Conservation (phyloP, 2,888 invertebrate species). For the Drosophila imparisetae region DNA sequence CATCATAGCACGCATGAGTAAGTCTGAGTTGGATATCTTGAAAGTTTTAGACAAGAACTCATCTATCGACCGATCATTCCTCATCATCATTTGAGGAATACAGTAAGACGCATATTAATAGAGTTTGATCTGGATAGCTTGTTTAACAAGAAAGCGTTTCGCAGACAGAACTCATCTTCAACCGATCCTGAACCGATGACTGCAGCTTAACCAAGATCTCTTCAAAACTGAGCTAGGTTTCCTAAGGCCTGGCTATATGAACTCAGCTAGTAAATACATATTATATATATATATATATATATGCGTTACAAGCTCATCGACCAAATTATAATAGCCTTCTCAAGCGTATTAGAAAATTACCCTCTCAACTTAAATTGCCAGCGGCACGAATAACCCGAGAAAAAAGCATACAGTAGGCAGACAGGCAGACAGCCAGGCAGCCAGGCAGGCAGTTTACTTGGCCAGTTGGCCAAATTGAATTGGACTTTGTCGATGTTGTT, state of each 20-base stretch:
- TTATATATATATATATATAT: background rate
- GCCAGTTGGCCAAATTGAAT: slow-evolving; percentile 38
- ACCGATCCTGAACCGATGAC: too few species aligned
- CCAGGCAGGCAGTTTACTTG: background rate
- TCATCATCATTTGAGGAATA: too few species aligned
- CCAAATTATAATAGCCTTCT: background rate
- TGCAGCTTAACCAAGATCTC: background rate
- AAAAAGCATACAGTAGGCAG: slow-evolving; percentile 6
- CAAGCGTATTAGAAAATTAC: slow-evolving; percentile 4
- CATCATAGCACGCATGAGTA: background rate
- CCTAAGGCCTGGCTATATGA: background rate
- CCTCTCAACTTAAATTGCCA: slow-evolving; percentile 37
- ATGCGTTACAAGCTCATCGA: background rate
- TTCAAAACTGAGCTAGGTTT: background rate
- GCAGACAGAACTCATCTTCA: background rate
- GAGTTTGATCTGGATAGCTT: background rate
- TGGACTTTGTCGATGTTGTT: slow-evolving; percentile 23
- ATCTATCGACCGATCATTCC: background rate
- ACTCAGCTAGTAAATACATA: background rate
- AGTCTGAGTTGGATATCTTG: background rate
- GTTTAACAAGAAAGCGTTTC: background rate
- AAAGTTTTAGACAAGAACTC: accelerated
- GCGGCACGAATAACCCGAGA: slow-evolving; percentile 29
- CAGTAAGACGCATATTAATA: background rate
- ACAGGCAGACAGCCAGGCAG: background rate